These are phyloP conservation scores for Molothrus ater DNA, from an alignment of 2,797 vertebrate species.

Conservation along the genomic window DNA sequence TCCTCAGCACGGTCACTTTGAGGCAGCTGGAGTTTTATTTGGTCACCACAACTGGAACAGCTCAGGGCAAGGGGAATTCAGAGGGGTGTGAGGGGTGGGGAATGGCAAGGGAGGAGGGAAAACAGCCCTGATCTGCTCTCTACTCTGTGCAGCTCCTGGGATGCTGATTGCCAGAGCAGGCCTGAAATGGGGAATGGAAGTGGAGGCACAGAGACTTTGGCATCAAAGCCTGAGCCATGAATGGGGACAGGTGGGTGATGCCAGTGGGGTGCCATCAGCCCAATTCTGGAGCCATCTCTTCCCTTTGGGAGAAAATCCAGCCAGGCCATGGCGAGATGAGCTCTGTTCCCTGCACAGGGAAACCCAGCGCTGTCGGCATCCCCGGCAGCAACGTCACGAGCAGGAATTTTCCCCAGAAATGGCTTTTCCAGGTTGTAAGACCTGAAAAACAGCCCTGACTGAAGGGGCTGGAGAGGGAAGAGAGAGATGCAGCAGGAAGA, in stretches of 20 bases:
- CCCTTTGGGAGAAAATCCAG: not conserved
- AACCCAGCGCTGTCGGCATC: fast-evolving
- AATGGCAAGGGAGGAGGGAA: not conserved
- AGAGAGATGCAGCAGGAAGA: constrained; percentile 41
- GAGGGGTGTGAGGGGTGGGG: not conserved
- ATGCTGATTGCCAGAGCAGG: not conserved
- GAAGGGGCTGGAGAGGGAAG: not conserved
- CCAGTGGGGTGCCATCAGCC: not conserved
- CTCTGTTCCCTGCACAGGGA: not conserved
- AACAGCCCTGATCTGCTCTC: fast-evolving
- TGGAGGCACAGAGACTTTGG: not conserved
- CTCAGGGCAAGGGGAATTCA: not conserved
- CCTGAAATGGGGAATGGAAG: not conserved
- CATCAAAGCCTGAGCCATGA: fast-evolving
- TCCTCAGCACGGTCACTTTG: not conserved
- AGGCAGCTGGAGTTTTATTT: not conserved
- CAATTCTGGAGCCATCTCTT: not conserved
- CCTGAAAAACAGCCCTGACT: not conserved
- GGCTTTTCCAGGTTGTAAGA: not conserved
- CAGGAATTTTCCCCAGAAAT: not conserved
- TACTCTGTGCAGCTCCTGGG: fast-evolving
- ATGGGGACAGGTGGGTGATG: fast-evolving
- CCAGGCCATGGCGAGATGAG: fast-evolving
- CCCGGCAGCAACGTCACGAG: fast-evolving
- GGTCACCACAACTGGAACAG: not conserved